phyloP scores from a whole-genome alignment of 2,797 vertebrate species.

The Chaenodraco wilsoni region DNA sequence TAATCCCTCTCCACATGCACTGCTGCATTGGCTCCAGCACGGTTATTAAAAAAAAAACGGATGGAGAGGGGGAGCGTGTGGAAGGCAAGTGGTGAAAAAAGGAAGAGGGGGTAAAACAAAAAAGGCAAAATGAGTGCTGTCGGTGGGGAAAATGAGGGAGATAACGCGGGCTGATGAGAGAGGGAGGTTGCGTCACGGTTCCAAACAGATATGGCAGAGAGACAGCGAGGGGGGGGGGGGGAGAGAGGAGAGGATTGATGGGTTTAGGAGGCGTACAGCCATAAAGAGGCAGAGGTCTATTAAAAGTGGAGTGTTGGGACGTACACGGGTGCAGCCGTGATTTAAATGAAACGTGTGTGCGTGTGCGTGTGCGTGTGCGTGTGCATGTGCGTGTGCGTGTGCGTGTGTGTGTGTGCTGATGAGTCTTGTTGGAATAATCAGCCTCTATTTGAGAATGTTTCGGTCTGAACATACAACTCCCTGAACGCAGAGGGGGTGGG shows the following conservation, averaged over 20 bases:
- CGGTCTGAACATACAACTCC: constrained; percentile 19
- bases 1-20: constrained; percentile 72
- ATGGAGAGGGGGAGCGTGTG: constrained; percentile 19
- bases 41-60: background rate
- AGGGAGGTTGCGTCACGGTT: constrained; percentile 59
- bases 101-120: constrained; percentile 40
- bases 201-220: constrained; percentile 65
- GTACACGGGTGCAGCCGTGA: constrained; percentile 54
- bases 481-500: constrained; percentile 8
- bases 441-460: constrained; percentile 53
- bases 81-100: constrained; percentile 11
- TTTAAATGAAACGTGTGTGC: constrained; percentile 66
- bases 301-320: constrained; percentile 75
- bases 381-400: constrained; percentile 28
- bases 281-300: constrained; percentile 76
- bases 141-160: constrained; percentile 28
- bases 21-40: constrained; percentile 70
- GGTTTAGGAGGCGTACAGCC: constrained; percentile 70
- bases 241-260: constrained; percentile 60
- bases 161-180: constrained; percentile 46
- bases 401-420: constrained; percentile 43
- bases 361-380: constrained; percentile 7
- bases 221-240: constrained; percentile 23
- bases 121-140: constrained; percentile 53
- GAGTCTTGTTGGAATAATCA: constrained; percentile 72